phyloP scores from a whole-genome alignment of 2,113 vertebrate genomes.

The Centropristis striata region DNA sequence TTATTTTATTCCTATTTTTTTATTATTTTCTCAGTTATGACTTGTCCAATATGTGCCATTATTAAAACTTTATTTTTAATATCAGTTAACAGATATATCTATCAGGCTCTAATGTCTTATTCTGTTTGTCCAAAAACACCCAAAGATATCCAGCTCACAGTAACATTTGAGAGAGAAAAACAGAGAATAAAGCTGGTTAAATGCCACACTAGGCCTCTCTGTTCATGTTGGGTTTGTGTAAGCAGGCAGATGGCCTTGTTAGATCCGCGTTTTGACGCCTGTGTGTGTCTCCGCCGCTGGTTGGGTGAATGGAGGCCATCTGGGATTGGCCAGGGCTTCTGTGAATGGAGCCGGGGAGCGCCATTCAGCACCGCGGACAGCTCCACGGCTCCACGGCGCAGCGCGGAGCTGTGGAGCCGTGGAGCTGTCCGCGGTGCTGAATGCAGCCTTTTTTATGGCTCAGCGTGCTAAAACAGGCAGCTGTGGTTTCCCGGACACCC shows the following conservation, averaged over 20 bases:
- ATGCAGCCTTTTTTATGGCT: not conserved
- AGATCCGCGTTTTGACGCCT: slow-evolving; percentile 43
- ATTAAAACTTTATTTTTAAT: no score
- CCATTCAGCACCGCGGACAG: slow-evolving; percentile 70
- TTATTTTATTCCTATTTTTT: no score
- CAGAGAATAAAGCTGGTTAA: no score
- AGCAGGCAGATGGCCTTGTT: slow-evolving; percentile 62
- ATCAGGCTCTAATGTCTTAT: no score
- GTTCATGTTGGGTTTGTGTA: not conserved
- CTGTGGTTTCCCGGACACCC: slow-evolving; percentile 12
- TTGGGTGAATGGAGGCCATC: slow-evolving; percentile 75
- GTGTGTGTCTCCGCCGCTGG: slow-evolving; percentile 42
- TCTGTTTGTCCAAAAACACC: no score
- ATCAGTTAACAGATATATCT: no score
- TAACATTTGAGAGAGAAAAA: no score
- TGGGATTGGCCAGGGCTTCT: slow-evolving; percentile 76
- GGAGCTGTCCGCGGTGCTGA: slow-evolving; percentile 53
- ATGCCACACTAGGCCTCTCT: slow-evolving; percentile 5
- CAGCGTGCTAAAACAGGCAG: not conserved
- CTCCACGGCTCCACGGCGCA: not conserved
- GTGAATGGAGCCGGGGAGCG: slow-evolving; percentile 72
- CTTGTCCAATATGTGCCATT: no score
- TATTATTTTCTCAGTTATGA: no score
- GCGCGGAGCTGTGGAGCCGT: not conserved
- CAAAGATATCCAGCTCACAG: no score